Base-by-base conservation (phyloP, 2,113 vertebrate genomes). In the Thunnus maccoyii region DNA sequence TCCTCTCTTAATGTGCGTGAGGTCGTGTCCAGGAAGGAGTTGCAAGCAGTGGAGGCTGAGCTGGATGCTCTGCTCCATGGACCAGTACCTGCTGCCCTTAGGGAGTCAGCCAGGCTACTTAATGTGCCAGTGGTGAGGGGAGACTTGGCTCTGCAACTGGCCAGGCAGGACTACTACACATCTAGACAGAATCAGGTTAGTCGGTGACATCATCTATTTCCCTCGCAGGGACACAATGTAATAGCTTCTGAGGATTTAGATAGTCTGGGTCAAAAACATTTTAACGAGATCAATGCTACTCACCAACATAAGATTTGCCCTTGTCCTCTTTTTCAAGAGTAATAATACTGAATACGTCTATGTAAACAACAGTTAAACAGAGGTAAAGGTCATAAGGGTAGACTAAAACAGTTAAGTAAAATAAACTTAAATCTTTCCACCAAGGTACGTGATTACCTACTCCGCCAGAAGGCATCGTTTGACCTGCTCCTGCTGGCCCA, bases 391-490 rank as follows among this genome's bases (percentile, higher is more conserved):
- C 27, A 30, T 30, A 3, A 30, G 4, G 4, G 27, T 9, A 41
- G 6, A 41, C 36, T 41, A 41, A 41, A 41, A 41, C 36, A 41
- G 4, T 36, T 36, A 7, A 36, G 36, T 41, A 9, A 41, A 41
- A 41, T 41, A 2, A 41, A 41, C 36, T 41, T 41, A 41, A 41
- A 41, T 41, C 52, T 65, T 22, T 27, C 0, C 48, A 32, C 6
- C 25, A n/a, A 97, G 82, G 93, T 98, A 69, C 92, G 93, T 20
- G 93, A 94, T 84, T 95, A 96, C 80, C 89, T 99, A 25, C 91
- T 97, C 69, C 96, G 94, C 51, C 98, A 99, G 86, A 98, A 96
- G 81, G 95, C 96, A 2, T 97, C 95, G 3, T 97, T 97, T 88
- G 97, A 99, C 27, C 88, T 99, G 81, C 76, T 99, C 50, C 95